Evolutionary conservation across 2,888 invertebrate species (phyloP).

Genomic region (Pandemis corylana): DNA sequence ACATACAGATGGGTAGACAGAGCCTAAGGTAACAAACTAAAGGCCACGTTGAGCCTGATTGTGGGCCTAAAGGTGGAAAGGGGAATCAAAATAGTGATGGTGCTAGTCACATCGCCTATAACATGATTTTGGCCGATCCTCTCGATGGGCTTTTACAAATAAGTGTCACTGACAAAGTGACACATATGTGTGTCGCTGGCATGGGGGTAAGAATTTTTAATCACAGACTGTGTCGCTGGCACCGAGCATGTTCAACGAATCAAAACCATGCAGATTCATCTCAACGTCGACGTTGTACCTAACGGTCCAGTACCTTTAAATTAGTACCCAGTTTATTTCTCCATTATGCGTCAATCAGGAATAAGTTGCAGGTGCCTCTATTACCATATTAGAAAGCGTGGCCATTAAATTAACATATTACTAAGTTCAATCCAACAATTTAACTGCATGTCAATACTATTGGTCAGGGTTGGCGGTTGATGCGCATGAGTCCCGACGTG

Average conservation of each 20-base stretch:
- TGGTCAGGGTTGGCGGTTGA: slow-evolving; percentile 26
- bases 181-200: too few relatives aligned
- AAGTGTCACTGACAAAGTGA: too few relatives aligned
- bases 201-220: too few relatives aligned
- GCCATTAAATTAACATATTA: slow-evolving; percentile 42
- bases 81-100: too few relatives aligned
- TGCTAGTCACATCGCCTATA: too few relatives aligned
- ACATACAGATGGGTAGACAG: too few relatives aligned
- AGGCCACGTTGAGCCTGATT: too few relatives aligned
- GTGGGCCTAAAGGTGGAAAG: too few relatives aligned
- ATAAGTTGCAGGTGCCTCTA: slow-evolving; percentile 37
- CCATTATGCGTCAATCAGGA: slow-evolving; percentile 41
- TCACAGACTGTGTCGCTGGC: too few relatives aligned
- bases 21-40: too few relatives aligned
- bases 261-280: slow-evolving; percentile 1
- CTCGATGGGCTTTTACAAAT: too few relatives aligned
- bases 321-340: slow-evolving; percentile 19
- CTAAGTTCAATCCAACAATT: slow-evolving; percentile 37
- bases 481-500: background rate
- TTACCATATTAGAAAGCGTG: slow-evolving; percentile 41
- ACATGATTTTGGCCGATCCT: too few relatives aligned
- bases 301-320: slow-evolving; percentile 4
- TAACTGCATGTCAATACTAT: slow-evolving; percentile 36
- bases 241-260: background rate
- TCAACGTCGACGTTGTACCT: background rate